Evolutionary conservation across 2,797 vertebrate species (phyloP).

Genomic region (Crocidura indochinensis): DNA sequence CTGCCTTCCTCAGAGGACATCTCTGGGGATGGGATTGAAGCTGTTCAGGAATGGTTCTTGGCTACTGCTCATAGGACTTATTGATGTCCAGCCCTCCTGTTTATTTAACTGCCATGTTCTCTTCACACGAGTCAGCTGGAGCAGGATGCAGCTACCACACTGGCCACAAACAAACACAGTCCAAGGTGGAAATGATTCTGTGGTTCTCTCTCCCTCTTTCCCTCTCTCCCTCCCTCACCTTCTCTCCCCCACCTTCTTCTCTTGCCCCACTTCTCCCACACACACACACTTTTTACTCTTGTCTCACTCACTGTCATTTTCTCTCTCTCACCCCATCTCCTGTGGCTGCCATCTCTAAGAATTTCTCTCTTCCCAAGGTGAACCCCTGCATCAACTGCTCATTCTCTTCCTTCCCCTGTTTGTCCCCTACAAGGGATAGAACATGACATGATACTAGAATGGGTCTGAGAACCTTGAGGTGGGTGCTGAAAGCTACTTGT

Average conservation of each 20-base stretch:
- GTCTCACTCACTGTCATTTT: no score
- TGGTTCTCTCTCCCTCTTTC: no score
- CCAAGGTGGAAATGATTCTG: not conserved
- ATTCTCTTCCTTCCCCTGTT: not conserved
- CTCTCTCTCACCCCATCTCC: no score
- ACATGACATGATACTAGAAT: no score
- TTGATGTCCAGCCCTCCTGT: not conserved
- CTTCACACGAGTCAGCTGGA: not conserved
- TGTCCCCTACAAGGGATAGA: not conserved
- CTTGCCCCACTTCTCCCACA: no score
- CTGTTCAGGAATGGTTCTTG: slow-evolving; percentile 2
- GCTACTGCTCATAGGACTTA: not conserved
- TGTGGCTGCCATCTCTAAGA: no score
- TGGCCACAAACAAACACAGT: not conserved
- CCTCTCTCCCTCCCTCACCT: not conserved
- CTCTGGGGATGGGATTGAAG: not conserved
- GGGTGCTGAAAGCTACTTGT: not conserved
- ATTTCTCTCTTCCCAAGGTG: not conserved
- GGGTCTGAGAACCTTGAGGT: not conserved
- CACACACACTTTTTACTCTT: no score
- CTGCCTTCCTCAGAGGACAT: not conserved
- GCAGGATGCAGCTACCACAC: not conserved
- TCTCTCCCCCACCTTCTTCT: no score
- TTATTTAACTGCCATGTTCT: not conserved
- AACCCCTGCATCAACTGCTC: not conserved